A percentile compares a stretch with the other conserved stretches of the same genome.
These are phyloP conservation scores for Caenorhabditis sp. DNA, from an alignment of 2,888 invertebrate genomes.

Conservation along the genomic window DNA sequence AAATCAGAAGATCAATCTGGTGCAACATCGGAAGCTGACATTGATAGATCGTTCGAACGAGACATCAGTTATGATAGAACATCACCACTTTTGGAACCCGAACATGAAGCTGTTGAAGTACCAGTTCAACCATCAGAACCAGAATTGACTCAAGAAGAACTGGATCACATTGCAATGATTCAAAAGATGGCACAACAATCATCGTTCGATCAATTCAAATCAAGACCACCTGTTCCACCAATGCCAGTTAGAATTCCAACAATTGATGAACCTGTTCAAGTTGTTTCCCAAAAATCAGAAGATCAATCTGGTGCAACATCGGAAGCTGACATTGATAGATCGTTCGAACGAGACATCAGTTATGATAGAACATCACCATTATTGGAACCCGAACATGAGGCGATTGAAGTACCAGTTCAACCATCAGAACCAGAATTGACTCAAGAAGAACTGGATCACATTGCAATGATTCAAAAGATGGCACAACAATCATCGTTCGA, in stretches of 20 bases:
- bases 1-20: slow-evolving; percentile 16
- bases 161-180: slow-evolving; percentile 10
- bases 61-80: background rate
- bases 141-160: slow-evolving; percentile 10
- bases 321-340: slow-evolving; percentile 9
- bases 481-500: slow-evolving; percentile 7
- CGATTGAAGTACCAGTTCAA: background rate
- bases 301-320: slow-evolving; percentile 23
- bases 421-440: background rate
- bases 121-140: background rate
- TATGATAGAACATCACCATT: too few relatives aligned
- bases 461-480: slow-evolving; percentile 8
- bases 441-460: slow-evolving; percentile 8
- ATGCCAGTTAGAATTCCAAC: slow-evolving; percentile 4
- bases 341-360: background rate
- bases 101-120: too few relatives aligned
- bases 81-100: slow-evolving; percentile 4
- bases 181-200: slow-evolving; percentile 13
- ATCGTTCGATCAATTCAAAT: slow-evolving; percentile 7
- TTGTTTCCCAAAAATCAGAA: slow-evolving; percentile 8
- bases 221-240: slow-evolving; percentile 3
- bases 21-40: slow-evolving; percentile 34
- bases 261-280: background rate
- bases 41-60: slow-evolving; percentile 12
- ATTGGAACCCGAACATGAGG: slow-evolving; percentile 7